Base-by-base conservation (phyloP, 1,140 invertebrate genomes). In the Meloidogyne chitwoodi region DNA sequence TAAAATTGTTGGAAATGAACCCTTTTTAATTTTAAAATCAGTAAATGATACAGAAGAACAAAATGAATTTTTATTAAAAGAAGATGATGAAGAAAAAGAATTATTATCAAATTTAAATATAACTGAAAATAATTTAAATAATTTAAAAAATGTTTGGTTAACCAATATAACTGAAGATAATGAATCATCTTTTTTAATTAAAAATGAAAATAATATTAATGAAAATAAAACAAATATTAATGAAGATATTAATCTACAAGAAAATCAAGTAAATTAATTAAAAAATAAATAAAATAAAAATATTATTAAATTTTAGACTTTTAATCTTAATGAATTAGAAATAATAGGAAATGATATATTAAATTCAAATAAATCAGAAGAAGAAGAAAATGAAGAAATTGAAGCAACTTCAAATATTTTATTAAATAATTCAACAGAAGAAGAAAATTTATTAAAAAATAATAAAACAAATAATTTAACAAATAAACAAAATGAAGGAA, bases 251-350 rank as follows among this genome's bases (percentile, higher is more conserved):
- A 38, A 38, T 38, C 34, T 8, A 38, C 34, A 38, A 38, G 34
- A 38, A 38, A 38, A 38, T 38, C 34, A 38, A 8, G 34, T 38
- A 38, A 38, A 38, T 48, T n/a, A 5, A 79, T 65, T 78, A 90
- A 38, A 29, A 5, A 48, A 11, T 22, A 16, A 27, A 16, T 10
- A 65, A 65, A 63, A 22, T 1, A 62, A 66, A 74, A 11, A 73
- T 19, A 31, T 44, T 19, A 0, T 34, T 27, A 31, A n/a, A 2
- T 56, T 73, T 56, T 6, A 73, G 71, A 73, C 71, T 1, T 73
- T 73, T 34, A 73, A 34, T 24, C 31, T 73, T n/a, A 19, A 63
- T 12, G 71, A 73, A 27, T 31, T 73, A 19, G 71, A 73, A 31
- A 63, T 31, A 11, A 65, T 73, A 19, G 71, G 71, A 3, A 73